Evolutionary conservation across 1,140 invertebrate genomes (phyloP).

Genomic region (Lepidostoma basale): DNA sequence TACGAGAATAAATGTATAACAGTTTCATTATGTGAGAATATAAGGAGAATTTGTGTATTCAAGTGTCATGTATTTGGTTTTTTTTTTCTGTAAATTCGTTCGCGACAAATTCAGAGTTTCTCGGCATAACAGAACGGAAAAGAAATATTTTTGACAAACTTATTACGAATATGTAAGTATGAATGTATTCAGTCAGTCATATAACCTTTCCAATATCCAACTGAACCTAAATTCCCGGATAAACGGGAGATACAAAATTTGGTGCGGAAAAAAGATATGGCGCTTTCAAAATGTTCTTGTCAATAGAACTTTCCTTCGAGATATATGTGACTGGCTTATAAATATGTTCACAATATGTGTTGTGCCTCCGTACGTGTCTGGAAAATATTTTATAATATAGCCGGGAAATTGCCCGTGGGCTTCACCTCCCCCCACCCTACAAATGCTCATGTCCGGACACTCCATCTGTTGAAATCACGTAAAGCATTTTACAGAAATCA

Average conservation of each 20-base stretch:
- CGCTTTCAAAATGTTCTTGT: constrained; percentile 25
- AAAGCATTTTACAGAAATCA: not conserved
- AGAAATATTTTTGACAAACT: too few relatives aligned
- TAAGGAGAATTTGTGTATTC: too few relatives aligned
- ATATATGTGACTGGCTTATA: constrained; percentile 29
- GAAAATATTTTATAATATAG: constrained; percentile 25
- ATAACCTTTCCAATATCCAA: not conserved
- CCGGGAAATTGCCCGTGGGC: constrained; percentile 6
- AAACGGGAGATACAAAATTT: constrained; percentile 8
- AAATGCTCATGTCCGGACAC: not conserved
- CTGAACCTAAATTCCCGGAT: not conserved
- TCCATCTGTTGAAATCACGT: not conserved
- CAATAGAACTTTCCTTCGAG: constrained; percentile 24
- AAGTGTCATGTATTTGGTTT: too few relatives aligned
- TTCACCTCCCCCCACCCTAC: not conserved
- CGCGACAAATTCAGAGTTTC: too few relatives aligned
- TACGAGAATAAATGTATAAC: too few relatives aligned
- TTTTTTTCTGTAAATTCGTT: too few relatives aligned
- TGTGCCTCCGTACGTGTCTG: constrained; percentile 16
- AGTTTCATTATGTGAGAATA: too few relatives aligned
- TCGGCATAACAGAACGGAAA: too few relatives aligned
- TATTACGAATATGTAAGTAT: too few relatives aligned
- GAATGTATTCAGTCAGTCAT: too few relatives aligned
- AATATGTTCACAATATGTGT: constrained; percentile 29
- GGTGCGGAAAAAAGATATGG: not conserved